Evolutionary conservation across 2,113 vertebrate genomes (phyloP).

Genomic region (Labrus mixtus): DNA sequence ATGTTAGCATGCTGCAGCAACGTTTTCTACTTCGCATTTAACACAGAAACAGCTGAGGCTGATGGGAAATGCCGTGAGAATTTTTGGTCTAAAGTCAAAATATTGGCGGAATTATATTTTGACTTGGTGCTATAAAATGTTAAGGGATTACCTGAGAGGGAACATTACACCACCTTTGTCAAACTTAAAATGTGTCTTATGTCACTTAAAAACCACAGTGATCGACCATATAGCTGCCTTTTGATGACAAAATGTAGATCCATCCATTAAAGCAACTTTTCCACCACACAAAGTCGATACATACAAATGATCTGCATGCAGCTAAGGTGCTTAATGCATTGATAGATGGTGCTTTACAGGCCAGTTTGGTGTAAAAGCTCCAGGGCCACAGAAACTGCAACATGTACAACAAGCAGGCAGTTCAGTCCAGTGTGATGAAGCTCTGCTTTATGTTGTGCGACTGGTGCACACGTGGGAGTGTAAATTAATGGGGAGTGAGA

Average conservation of each 20-base stretch:
- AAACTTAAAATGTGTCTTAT: too few relatives aligned
- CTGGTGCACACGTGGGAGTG: neutral
- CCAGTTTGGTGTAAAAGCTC: slow-evolving; percentile 17
- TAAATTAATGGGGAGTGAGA: slow-evolving; percentile 25
- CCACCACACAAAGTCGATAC: too few relatives aligned
- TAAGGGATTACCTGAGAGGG: neutral
- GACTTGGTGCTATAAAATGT: neutral
- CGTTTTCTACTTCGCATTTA: neutral
- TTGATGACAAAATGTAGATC: too few relatives aligned
- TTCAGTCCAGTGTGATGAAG: neutral
- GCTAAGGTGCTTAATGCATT: neutral
- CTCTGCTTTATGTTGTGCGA: slow-evolving; percentile 4
- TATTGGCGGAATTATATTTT: neutral
- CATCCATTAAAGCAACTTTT: too few relatives aligned
- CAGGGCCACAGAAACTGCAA: slow-evolving; percentile 4
- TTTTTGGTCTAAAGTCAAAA: neutral
- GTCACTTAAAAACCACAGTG: neutral
- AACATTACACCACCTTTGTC: neutral
- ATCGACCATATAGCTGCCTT: too few relatives aligned
- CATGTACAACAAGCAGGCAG: neutral
- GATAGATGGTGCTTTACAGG: neutral
- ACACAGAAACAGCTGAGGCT: neutral
- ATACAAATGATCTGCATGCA: neutral
- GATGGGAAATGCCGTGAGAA: too few relatives aligned
- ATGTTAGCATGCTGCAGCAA: too few relatives aligned